Percentiles rank a stretch among this genome's conserved stretches.
These are phyloP conservation scores for Planococcus citri DNA, from an alignment of 1,140 invertebrate species.

Conservation along the genomic window DNA sequence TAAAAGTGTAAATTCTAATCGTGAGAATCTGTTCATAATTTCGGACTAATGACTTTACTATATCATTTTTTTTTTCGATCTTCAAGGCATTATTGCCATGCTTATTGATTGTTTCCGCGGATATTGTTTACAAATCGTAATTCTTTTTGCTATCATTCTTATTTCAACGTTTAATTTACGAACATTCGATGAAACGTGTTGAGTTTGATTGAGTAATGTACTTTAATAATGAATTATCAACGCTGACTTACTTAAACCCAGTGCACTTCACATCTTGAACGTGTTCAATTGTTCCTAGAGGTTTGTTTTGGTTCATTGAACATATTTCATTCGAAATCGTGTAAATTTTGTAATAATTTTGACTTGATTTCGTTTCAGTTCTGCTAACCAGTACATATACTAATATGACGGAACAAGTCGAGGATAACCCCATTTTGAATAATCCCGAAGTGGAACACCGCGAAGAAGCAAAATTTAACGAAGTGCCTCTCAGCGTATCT, in stretches of 20 bases:
- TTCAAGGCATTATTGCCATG: background rate
- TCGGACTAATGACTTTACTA: too few relatives aligned
- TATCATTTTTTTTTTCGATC: too few relatives aligned
- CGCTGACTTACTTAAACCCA: background rate
- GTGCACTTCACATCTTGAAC: background rate
- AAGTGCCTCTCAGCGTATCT: background rate
- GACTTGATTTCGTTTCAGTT: background rate
- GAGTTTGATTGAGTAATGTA: background rate
- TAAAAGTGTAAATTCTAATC: too few relatives aligned
- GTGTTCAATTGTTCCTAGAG: background rate
- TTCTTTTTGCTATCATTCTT: background rate
- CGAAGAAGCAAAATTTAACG: background rate
- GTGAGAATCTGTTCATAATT: too few relatives aligned
- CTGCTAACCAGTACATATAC: background rate
- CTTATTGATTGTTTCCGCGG: background rate
- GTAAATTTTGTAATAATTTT: background rate
- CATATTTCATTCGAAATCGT: background rate
- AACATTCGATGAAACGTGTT: background rate
- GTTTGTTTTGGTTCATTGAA: background rate
- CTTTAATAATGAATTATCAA: background rate
- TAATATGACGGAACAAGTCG: background rate
- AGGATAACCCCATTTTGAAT: background rate
- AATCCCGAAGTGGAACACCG: background rate
- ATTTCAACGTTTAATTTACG: background rate
- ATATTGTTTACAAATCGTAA: background rate